Evolutionary conservation across 37 sponge, comb jelly and placozoan species (phyloP), one percentile per base, ranked within the genome.

Genomic region (Chondrosia reniformis): DNA sequence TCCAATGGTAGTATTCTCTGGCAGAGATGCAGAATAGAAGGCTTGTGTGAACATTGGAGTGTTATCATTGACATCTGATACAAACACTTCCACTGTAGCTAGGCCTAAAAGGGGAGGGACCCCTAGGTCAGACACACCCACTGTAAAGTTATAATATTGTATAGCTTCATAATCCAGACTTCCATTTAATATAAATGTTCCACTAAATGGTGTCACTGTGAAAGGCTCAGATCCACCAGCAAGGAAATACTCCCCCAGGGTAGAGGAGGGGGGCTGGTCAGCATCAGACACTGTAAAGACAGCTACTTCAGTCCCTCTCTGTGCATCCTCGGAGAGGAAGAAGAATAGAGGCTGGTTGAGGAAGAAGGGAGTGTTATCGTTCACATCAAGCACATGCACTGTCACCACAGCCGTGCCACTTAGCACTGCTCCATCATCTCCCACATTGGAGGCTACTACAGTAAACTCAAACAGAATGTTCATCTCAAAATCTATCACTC

Each of bases 321-420:
- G 46, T 3, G 62, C 52, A 42, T 78, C 59, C 56, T 94, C 95
- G 22, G 52, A 24, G 1, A 87, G 45, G 9, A 45, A 74, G 27
- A 83, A 79, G 19, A 41, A 8, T 79, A 86, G 87, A 22, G 61
- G 22, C 37, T 43, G 69, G 17, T 75, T 36, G 36, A 33, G 12
- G 46, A 94, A 94, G 43, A 46, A 72, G 39, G 95, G 95, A 43
- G 76, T 31, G 45, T 94, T 90, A 39, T 90, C 91, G 84, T 94
- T 94, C 30, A 85, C 36, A 67, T 90, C 95, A 21, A 74, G 42
- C 1, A 94, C 78, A 24, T 57, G 64, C 3, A 90, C 61, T 22
- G 28, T 55, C 12, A 94, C 73, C 13, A 66, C 13, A 0, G 84
- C 76, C 4, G 49, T 36, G 17, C 66, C 32, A 42, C 33, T 62